Base-by-base conservation (phyloP, 1,140 invertebrate species). In the Ceratina japonica region DNA sequence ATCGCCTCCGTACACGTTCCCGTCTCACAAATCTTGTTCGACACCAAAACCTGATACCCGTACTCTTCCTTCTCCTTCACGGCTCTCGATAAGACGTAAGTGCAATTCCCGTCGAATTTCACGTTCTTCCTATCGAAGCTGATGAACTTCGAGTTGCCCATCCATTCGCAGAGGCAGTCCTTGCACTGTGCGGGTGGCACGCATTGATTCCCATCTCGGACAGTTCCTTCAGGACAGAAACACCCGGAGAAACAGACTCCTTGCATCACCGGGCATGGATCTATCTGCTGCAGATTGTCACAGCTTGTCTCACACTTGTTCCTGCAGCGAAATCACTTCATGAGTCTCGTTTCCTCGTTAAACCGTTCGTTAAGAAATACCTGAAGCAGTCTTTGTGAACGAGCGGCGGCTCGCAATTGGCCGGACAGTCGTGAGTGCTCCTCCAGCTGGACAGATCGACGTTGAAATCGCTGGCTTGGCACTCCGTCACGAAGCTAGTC, bases 321-420 rank as follows among this genome's bases (percentile, higher is more conserved):
- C 16, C 90, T 89, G 64, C 37, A 71, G 52, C 18, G 8, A 69
- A 72, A 69, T 8, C n/a, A n/a, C 18, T 62, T 1, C 12, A 61
- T 27, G 1, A 49, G 20, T 51, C 4, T 37, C 31, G 15, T 18
- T 3, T 16, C 54, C 15, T 7, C 24, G n/a, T 8, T 12, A 27
- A 8, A 24, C 31, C 5, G 56, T 27, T 37, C 1, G 18, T 56
- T 10, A 22, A 16, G 65, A 56, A 89, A 68, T 92, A 92, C 78
- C 95, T 94, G 89, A 95, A 97, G 88, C 97, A 97, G 86, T 97
- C 96, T 64, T 96, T 94, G 89, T 96, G 96, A 1, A 97, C 94
- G 27, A 97, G 92, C 0, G 96, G 96, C 0, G 95, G 80, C 0
- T 95, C 93, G 85, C 97, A 97, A 20, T 93, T 91, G 7, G 94